A percentile compares a stretch with the other conserved stretches of the same genome.
Conservation (phyloP, 2,888 invertebrate genomes). For the Theodoxus fluviatilis region DNA sequence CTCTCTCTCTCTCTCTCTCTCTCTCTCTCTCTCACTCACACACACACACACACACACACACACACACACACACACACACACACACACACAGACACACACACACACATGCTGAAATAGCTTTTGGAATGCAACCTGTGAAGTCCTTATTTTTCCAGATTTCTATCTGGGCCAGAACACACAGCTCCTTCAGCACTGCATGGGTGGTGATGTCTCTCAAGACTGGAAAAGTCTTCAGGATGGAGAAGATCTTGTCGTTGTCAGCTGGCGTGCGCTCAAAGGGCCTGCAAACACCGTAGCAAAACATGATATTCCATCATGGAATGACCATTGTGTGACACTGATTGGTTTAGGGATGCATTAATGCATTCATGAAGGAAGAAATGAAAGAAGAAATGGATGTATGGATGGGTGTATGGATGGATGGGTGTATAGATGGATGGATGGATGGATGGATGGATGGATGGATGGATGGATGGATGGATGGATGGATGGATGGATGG, state of each 20-base stretch:
- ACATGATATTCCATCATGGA: neutral
- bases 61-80: constrained; percentile 1
- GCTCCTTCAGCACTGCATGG: constrained; percentile 49
- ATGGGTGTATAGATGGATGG: too few species aligned
- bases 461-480: too few species aligned
- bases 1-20: neutral
- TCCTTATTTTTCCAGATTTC: constrained; percentile 60
- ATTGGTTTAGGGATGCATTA: too few species aligned
- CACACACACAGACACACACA: neutral
- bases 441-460: too few species aligned
- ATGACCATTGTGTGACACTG: neutral
- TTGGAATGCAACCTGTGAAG: constrained; percentile 61
- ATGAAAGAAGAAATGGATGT: too few species aligned
- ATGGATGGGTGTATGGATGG: too few species aligned
- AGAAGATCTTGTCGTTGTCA: constrained; percentile 60
- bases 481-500: too few species aligned
- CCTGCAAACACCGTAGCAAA: constrained; percentile 39
- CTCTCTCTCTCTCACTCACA: neutral
- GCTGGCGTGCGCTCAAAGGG: constrained; percentile 61
- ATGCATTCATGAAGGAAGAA: too few species aligned
- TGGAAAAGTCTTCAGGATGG: constrained; percentile 52
- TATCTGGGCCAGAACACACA: constrained; percentile 59
- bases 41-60: neutral
- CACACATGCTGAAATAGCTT: neutral
- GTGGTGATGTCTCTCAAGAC: constrained; percentile 49